Percentiles rank a stretch among this genome's conserved stretches.
phyloP scores from a whole-genome alignment of 2,113 vertebrate genomes.

The Xiphophorus hellerii region DNA sequence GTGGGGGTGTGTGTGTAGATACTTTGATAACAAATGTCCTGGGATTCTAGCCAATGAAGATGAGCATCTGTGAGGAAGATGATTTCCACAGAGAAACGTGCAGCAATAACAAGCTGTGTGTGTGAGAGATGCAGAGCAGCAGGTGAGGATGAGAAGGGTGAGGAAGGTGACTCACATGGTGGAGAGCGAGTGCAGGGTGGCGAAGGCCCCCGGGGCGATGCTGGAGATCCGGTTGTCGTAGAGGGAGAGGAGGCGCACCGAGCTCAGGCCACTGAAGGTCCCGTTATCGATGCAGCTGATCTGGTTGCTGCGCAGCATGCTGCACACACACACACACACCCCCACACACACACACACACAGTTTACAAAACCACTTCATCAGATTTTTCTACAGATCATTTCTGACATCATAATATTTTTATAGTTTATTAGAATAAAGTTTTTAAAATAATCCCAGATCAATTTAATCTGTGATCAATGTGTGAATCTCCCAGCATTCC shows the following conservation, averaged over 20 bases:
- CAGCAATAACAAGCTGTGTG: constrained; percentile 15
- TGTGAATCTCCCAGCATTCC: background rate
- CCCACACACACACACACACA: background rate
- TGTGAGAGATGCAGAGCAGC: background rate
- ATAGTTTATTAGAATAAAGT: background rate
- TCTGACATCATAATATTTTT: background rate
- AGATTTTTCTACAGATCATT: no score
- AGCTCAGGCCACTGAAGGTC: constrained; percentile 94
- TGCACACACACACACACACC: constrained; percentile 55
- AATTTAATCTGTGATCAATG: background rate
- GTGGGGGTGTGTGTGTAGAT: constrained; percentile 33
- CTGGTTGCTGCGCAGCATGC: constrained; percentile 96
- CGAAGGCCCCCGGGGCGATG: constrained; percentile 94
- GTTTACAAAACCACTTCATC: no score
- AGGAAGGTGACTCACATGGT: constrained; percentile 87
- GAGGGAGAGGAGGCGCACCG: constrained; percentile 93
- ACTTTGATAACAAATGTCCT: constrained; percentile 63
- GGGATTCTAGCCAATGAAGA: constrained; percentile 62
- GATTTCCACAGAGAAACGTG: constrained; percentile 41
- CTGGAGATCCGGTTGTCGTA: constrained; percentile 96
- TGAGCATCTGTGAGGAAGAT: constrained; percentile 56
- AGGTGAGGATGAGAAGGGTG: no score
- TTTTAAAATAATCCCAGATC: background rate
- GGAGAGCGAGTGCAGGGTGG: constrained; percentile 93
- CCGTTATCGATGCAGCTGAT: constrained; percentile 95